phyloP scores from a whole-genome alignment of 2,888 invertebrate species.

The Epistrophella euchroma region DNA sequence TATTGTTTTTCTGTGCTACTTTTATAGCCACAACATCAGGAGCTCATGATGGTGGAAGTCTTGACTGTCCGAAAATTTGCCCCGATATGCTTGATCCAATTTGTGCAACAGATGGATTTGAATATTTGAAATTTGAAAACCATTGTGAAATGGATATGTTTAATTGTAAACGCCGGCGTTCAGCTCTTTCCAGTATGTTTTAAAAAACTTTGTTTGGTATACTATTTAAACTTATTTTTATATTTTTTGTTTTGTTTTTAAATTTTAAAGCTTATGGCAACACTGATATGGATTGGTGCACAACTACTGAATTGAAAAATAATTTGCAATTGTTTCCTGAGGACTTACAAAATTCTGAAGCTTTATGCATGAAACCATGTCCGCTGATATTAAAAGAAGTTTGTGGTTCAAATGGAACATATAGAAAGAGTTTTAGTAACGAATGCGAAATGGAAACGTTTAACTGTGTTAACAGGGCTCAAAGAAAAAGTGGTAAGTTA shows the following conservation, averaged over 20 bases:
- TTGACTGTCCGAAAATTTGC: conserved; percentile 79
- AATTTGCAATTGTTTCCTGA: conserved; percentile 51
- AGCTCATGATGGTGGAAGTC: not conserved
- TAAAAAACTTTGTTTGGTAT: not conserved
- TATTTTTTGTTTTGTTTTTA: not conserved
- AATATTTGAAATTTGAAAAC: conserved; percentile 79
- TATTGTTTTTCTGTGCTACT: not conserved
- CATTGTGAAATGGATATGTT: conserved; percentile 77
- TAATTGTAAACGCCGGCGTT: conserved; percentile 79
- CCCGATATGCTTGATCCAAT: conserved; percentile 78
- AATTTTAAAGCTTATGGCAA: conserved; percentile 76
- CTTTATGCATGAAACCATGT: conserved; percentile 79
- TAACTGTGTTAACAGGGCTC: conserved; percentile 77
- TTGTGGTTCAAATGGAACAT: conserved; percentile 80
- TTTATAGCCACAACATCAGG: conserved; percentile 8
- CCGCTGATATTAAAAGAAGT: conserved; percentile 80
- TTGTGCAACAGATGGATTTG: conserved; percentile 79
- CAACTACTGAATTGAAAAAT: conserved; percentile 77
- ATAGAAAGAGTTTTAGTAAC: conserved; percentile 79
- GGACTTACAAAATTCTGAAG: conserved; percentile 71
- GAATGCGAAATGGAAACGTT: conserved; percentile 78
- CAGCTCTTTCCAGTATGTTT: conserved; percentile 35
- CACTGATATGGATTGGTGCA: conserved; percentile 80
- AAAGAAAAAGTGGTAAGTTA: conserved; percentile 29
- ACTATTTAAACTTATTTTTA: not conserved